phyloP scores from a whole-genome alignment of 2,888 invertebrate genomes.

The Drosophila ustulata region DNA sequence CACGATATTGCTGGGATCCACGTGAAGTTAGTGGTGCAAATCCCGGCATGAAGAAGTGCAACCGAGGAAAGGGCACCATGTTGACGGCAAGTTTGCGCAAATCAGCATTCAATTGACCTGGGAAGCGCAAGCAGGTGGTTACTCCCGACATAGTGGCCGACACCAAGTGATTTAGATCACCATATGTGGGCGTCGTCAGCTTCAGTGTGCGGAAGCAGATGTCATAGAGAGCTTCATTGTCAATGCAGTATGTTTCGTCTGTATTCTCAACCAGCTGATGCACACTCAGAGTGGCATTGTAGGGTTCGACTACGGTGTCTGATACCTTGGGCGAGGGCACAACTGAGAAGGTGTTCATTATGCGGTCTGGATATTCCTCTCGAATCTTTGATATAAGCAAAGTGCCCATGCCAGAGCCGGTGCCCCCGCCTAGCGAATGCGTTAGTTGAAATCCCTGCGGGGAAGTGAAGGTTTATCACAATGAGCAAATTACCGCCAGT shows the following conservation, averaged over 20 bases:
- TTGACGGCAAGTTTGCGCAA: conserved; percentile 96
- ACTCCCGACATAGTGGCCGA: conserved; percentile 95
- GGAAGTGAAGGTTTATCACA: not conserved
- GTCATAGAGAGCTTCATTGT: conserved; percentile 96
- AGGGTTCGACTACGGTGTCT: conserved; percentile 90
- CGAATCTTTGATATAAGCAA: conserved; percentile 94
- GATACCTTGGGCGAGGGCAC: conserved; percentile 93
- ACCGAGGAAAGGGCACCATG: conserved; percentile 98
- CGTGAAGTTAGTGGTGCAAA: conserved; percentile 97
- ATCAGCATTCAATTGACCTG: conserved; percentile 97
- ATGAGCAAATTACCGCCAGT: too few species aligned
- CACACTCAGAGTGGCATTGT: conserved; percentile 95
- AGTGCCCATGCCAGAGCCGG: conserved; percentile 95
- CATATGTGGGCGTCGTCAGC: conserved; percentile 95
- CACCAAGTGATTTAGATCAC: conserved; percentile 96
- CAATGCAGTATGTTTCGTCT: conserved; percentile 96
- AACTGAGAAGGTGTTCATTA: conserved; percentile 94
- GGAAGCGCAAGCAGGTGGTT: conserved; percentile 94
- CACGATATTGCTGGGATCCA: conserved; percentile 95
- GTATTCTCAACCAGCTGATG: conserved; percentile 96
- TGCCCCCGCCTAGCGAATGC: conserved; percentile 94
- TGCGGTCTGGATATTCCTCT: conserved; percentile 94
- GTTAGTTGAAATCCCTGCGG: conserved; percentile 91
- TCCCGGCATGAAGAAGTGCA: conserved; percentile 98
- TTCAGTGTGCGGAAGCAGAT: conserved; percentile 96